Evolutionary conservation across 1,140 invertebrate species (phyloP).

Genomic region (Orius insidiosus): DNA sequence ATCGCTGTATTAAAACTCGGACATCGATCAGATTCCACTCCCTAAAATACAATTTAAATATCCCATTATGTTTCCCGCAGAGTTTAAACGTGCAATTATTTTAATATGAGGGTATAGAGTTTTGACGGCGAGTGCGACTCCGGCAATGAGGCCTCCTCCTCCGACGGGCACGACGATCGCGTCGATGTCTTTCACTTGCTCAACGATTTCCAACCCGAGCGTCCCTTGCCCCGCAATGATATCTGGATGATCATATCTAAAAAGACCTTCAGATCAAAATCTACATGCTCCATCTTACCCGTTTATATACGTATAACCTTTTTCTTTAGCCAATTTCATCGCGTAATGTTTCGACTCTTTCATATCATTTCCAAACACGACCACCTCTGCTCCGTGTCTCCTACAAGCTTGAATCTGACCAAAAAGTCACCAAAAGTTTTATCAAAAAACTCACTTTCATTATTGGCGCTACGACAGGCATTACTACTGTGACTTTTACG

Average conservation of each 20-base stretch:
- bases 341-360: conserved; percentile 66
- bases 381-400: conserved; percentile 65
- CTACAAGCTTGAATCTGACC: conserved; percentile 44
- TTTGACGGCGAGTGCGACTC: conserved; percentile 72
- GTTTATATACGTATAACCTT: conserved; percentile 63
- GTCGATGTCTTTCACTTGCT: conserved; percentile 60
- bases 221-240: conserved; percentile 90
- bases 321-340: conserved; percentile 51
- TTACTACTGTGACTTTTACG: conserved; percentile 80
- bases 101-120: conserved; percentile 58
- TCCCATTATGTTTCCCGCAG: not conserved
- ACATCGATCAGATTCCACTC: conserved; percentile 80
- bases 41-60: conserved; percentile 33
- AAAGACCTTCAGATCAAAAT: conserved; percentile 2
- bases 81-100: conserved; percentile 41
- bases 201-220: conserved; percentile 76
- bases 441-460: conserved; percentile 56
- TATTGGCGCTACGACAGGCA: conserved; percentile 78
- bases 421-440: not conserved
- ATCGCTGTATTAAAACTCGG: conserved; percentile 64
- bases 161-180: conserved; percentile 72
- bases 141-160: conserved; percentile 76
- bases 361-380: conserved; percentile 71
- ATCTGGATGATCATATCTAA: conserved; percentile 81
- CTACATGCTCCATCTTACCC: conserved; percentile 36